A percentile compares a stretch with the other conserved stretches of the same genome.
Evolutionary conservation across 2,113 vertebrate genomes (phyloP).

Genomic region (Psilopogon haemacephalus): DNA sequence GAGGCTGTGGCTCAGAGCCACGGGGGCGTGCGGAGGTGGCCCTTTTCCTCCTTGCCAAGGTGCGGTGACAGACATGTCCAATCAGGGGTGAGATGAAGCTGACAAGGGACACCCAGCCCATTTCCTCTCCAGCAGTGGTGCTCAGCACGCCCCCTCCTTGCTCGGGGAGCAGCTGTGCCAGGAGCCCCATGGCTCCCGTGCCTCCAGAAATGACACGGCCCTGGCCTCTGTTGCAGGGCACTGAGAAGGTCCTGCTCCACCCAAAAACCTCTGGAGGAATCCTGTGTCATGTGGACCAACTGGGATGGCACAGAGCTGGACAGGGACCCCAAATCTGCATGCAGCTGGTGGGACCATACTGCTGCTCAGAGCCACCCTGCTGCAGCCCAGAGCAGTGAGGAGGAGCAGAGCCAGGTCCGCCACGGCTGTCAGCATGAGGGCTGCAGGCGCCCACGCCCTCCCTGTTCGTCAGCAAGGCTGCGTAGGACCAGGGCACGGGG

Average conservation of each 20-base stretch:
- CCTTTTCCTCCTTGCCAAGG: not conserved
- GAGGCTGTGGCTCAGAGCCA: not conserved
- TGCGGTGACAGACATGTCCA: not conserved
- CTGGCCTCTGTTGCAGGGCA: too few relatives aligned
- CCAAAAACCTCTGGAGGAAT: not conserved
- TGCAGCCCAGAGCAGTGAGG: not conserved
- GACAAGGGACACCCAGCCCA: not conserved
- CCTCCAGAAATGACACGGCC: not conserved
- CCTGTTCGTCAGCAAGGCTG: not conserved
- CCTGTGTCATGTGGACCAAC: rapidly evolving
- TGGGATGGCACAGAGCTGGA: not conserved
- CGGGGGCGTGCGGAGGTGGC: rapidly evolving
- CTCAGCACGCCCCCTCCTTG: not conserved
- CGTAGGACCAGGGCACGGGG: not conserved
- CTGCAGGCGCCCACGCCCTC: not conserved
- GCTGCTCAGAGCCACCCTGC: not conserved
- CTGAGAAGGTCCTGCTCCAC: not conserved
- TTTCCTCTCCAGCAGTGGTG: not conserved
- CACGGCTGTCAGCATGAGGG: rapidly evolving
- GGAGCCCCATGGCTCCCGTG: rapidly evolving
- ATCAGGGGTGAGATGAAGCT: not conserved
- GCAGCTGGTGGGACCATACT: not conserved
- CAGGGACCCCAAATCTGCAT: not conserved
- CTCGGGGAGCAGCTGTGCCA: not conserved
- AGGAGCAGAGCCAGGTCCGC: not conserved